A percentile compares a stretch with the other conserved stretches of the same genome.
phyloP scores from a whole-genome alignment of 2,797 vertebrate species.

The Parauchenoglanis punctatus region DNA sequence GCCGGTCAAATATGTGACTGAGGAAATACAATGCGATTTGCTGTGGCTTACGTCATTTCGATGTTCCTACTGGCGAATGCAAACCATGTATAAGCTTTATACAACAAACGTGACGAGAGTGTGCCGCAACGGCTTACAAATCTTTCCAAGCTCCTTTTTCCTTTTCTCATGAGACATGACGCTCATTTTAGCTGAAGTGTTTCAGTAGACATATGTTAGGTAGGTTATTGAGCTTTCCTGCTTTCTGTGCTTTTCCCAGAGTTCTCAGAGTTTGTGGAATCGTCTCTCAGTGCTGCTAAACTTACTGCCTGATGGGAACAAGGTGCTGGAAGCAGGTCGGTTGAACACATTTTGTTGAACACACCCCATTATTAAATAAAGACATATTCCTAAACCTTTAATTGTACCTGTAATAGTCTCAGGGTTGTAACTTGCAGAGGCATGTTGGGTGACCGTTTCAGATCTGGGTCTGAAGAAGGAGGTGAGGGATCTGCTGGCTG shows the following conservation, averaged over 20 bases:
- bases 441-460: conserved; percentile 39
- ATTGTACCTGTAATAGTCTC: background rate
- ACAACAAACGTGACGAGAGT: background rate
- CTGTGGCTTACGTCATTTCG: no score
- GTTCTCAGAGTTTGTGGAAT: conserved; percentile 98
- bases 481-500: conserved; percentile 78
- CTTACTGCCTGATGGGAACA: conserved; percentile 87
- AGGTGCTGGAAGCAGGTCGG: conserved; percentile 91
- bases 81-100: no score
- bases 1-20: no score
- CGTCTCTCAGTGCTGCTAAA: conserved; percentile 94
- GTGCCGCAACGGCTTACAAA: background rate
- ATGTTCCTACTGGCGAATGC: no score
- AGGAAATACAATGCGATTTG: no score
- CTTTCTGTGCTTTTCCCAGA: conserved; percentile 70
- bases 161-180: background rate
- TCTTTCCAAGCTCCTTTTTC: no score
- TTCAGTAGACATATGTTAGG: background rate
- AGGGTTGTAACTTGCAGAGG: no score
- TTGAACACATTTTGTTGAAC: conserved; percentile 30
- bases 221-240: background rate
- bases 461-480: conserved; percentile 78
- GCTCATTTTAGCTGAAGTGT: background rate
- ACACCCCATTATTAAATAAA: background rate
- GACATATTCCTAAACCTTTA: background rate